Evolutionary conservation across 1,140 invertebrate species (phyloP).

Genomic region (Lepidurus packardi): DNA sequence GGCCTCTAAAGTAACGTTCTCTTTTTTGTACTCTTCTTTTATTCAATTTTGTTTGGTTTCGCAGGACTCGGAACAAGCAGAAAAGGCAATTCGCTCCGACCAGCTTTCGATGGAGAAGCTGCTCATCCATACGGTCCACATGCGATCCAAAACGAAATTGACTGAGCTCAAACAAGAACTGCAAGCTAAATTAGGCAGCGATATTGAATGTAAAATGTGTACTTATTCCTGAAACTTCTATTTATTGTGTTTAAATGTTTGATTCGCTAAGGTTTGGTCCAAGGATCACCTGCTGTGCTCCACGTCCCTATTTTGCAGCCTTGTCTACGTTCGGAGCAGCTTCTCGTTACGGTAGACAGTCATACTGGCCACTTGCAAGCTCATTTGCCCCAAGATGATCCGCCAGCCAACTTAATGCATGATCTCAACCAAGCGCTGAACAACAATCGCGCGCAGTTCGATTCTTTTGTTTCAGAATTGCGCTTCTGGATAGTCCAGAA

Average conservation of each 20-base stretch:
- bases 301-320: slow-evolving; percentile 81
- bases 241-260: slow-evolving; percentile 37
- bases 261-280: slow-evolving; percentile 52
- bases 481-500: slow-evolving; percentile 80
- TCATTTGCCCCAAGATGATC: slow-evolving; percentile 83
- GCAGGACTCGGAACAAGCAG: slow-evolving; percentile 65
- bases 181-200: slow-evolving; percentile 61
- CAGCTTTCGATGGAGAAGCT: slow-evolving; percentile 88
- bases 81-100: slow-evolving; percentile 74
- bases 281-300: slow-evolving; percentile 82
- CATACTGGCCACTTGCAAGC: slow-evolving; percentile 84
- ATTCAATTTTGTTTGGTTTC: slow-evolving; percentile 37
- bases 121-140: slow-evolving; percentile 95
- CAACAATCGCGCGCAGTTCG: slow-evolving; percentile 62
- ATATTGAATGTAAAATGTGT: slow-evolving; percentile 59
- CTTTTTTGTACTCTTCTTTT: slow-evolving; percentile 34
- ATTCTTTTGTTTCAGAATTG: slow-evolving; percentile 63
- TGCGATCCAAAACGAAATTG: slow-evolving; percentile 74
- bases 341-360: slow-evolving; percentile 86
- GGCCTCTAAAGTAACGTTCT: slow-evolving; percentile 55
- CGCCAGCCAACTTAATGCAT: slow-evolving; percentile 60
- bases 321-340: slow-evolving; percentile 79
- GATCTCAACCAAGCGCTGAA: slow-evolving; percentile 78
- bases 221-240: slow-evolving; percentile 34
- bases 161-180: slow-evolving; percentile 76